Evolutionary conservation across 2,113 vertebrate genomes (phyloP).

Genomic region (Calyptommatus sinebrachiatus): DNA sequence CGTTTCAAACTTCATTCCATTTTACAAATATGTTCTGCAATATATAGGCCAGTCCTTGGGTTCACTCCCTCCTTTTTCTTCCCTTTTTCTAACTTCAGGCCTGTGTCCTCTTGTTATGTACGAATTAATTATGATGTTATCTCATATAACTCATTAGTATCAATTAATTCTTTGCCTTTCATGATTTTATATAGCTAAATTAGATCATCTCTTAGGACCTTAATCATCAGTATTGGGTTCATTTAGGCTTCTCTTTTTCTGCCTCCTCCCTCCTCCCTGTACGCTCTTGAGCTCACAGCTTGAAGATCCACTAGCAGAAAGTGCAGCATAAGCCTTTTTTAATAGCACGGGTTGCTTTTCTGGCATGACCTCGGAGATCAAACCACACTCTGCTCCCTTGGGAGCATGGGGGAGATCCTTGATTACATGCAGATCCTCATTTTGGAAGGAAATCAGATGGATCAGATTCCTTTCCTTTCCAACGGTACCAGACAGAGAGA

Average conservation of each 20-base stretch:
- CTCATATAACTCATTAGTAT: slow-evolving; percentile 70
- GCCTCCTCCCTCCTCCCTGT: slow-evolving; percentile 22
- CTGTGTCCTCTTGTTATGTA: slow-evolving; percentile 69
- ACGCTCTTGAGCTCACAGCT: slow-evolving; percentile 27
- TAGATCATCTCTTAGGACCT: slow-evolving; percentile 69
- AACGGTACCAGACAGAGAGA: background rate
- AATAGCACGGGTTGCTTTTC: background rate
- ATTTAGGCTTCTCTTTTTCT: slow-evolving; percentile 36
- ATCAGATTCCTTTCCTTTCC: background rate
- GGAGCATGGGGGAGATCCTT: background rate
- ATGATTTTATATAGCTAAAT: slow-evolving; percentile 73
- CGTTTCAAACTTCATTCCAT: slow-evolving; percentile 49
- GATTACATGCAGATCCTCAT: background rate
- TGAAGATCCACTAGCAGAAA: background rate
- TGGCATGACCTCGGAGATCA: background rate
- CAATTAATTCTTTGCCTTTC: slow-evolving; percentile 72
- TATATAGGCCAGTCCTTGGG: slow-evolving; percentile 61
- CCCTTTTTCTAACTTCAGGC: slow-evolving; percentile 39
- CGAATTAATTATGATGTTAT: slow-evolving; percentile 74
- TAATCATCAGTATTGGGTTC: slow-evolving; percentile 58
- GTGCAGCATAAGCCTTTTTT: background rate
- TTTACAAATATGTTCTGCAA: slow-evolving; percentile 40
- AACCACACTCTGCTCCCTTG: background rate
- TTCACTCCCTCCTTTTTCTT: background rate
- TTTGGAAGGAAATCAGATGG: background rate